A percentile compares a stretch with the other conserved stretches of the same genome.
Evolutionary conservation across 53 echinoderm and acorn worm genomes (phyloP).

Genomic region (Zoroaster sp.): DNA sequence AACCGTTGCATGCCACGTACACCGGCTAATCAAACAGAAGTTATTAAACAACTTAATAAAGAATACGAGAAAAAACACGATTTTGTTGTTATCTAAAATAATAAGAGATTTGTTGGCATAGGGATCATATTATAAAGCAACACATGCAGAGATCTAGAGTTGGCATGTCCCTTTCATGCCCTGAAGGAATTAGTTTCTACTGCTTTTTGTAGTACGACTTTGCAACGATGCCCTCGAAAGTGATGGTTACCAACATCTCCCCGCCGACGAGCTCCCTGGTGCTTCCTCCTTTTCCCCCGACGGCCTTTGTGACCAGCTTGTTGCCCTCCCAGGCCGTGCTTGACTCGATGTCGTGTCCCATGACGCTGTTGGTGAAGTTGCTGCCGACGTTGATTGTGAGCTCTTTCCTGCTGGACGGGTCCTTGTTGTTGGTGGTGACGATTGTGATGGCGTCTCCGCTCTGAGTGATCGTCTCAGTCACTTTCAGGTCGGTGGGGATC

Average conservation of each 20-base stretch:
- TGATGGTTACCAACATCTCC: conserved; percentile 4
- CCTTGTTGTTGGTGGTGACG: conserved; percentile 47
- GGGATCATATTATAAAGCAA: too few relatives aligned
- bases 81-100: too few relatives aligned
- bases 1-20: too few relatives aligned
- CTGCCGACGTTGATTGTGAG: conserved; percentile 30
- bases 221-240: neutral
- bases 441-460: conserved; percentile 10
- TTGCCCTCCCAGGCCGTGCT: conserved; percentile 37
- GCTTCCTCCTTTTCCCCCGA: neutral
- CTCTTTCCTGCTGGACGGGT: conserved; percentile 11
- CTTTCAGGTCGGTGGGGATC: conserved; percentile 32
- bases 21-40: too few relatives aligned
- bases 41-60: too few relatives aligned
- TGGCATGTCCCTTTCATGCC: neutral
- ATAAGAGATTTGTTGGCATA: too few relatives aligned
- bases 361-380: conserved; percentile 20
- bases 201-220: conserved; percentile 31
- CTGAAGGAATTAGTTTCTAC: neutral
- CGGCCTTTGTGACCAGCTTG: conserved; percentile 31
- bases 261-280: conserved; percentile 33
- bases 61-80: too few relatives aligned
- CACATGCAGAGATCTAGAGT: too few relatives aligned
- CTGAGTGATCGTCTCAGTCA: conserved; percentile 41
- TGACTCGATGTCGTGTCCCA: conserved; percentile 35